Base-by-base conservation (phyloP, 1,140 invertebrate genomes). In the Drosophila seguyi region DNA sequence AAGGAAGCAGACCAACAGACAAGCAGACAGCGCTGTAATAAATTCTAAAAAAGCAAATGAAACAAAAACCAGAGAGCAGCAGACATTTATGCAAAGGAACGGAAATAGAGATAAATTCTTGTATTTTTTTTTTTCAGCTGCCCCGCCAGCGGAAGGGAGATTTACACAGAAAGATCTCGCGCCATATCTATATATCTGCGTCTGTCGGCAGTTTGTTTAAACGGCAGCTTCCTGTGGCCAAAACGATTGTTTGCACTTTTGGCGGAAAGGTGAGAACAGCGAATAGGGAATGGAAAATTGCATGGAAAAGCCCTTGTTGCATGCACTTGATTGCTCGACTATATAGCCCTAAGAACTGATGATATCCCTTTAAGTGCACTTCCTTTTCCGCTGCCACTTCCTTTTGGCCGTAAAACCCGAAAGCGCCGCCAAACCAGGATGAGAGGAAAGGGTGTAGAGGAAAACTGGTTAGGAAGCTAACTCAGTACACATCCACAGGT, bases 81-180 rank as follows among this genome's bases (percentile, higher is more conserved):
- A 79, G 78, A 79, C 71, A 79, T 80, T 71, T 87, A 87, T 87
- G 84, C 84, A 80, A 87, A 81, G 79, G 85, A 87, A 90, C 84
- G 84, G 84, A 88, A 88, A 88, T 90, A 84, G 85, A 90, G 84
- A 88, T 88, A 88, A 88, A 90, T 88, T 84, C 75, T 78, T 85
- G 59, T 87, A 63, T 82, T 59, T 48, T 18, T 27, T 36, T 29
- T 36, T 39, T 59, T 41, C 75, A 63, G 60, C 67, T 86, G 66
- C 59, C 60, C 52, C 47, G 68, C 72, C 84, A 78, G 61, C 84
- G 84, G 84, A 88, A 81, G 80, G 79, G 67, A 90, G 85, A 90
- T 88, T 88, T 88, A 88, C 84, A 78, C 63, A 78, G 55, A 47
- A 71, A 81, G 79, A 87, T 60, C 25, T 18, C 18, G 20, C 14